A percentile compares a stretch with the other conserved stretches of the same genome.
phyloP scores from a whole-genome alignment of 2,888 invertebrate genomes.

The Dynastes tityus region DNA sequence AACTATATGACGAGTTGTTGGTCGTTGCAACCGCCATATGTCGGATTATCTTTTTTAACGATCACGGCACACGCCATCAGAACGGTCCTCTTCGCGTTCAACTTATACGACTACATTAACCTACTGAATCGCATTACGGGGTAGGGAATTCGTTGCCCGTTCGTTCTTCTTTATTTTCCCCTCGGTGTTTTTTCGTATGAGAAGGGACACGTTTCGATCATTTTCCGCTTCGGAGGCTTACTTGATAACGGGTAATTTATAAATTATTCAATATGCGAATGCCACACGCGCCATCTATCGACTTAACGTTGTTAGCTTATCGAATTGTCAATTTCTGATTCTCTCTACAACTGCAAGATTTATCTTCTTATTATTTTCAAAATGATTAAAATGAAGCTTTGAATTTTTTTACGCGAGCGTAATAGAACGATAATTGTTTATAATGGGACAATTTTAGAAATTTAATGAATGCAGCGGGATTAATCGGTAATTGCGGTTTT shows the following conservation, averaged over 20 bases:
- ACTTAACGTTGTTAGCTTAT: too few relatives aligned
- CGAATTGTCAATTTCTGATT: too few relatives aligned
- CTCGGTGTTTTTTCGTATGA: conserved; percentile 48
- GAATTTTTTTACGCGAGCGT: too few relatives aligned
- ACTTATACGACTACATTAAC: conserved; percentile 52
- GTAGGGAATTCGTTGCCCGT: conserved; percentile 17
- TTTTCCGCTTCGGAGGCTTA: conserved; percentile 53
- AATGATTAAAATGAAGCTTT: too few relatives aligned
- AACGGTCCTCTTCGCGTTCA: conserved; percentile 53
- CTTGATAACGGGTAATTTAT: conserved; percentile 50
- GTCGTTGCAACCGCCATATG: conserved; percentile 58
- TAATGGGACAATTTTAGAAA: neutral
- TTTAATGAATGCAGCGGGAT: neutral
- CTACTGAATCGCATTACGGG: conserved; percentile 53
- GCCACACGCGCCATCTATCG: conserved; percentile 11
- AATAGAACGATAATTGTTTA: too few relatives aligned
- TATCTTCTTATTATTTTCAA: too few relatives aligned
- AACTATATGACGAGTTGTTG: conserved; percentile 49
- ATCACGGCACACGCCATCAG: conserved; percentile 57
- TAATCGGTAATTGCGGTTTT: neutral
- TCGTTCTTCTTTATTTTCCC: conserved; percentile 1
- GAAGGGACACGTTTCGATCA: conserved; percentile 55
- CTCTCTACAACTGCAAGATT: too few relatives aligned
- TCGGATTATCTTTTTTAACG: conserved; percentile 55
- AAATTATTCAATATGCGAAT: conserved; percentile 47